Evolutionary conservation across 2,797 vertebrate species (phyloP).

Genomic region (Orientallactaga sibirica): DNA sequence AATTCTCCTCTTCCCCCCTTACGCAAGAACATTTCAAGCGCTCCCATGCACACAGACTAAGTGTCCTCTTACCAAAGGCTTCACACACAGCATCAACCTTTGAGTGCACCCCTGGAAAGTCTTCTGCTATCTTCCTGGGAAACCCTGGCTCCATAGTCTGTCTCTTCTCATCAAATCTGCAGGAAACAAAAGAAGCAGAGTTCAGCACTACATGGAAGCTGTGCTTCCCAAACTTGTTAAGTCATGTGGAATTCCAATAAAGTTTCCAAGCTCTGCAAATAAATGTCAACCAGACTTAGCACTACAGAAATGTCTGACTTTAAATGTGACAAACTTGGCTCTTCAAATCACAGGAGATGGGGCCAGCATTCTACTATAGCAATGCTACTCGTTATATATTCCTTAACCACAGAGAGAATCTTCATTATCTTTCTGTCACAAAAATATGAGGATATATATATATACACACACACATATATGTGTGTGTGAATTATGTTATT

Average conservation of each 20-base stretch:
- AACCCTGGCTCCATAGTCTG: slow-evolving; percentile 81
- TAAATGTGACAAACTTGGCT: not conserved
- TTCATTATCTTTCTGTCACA: not conserved
- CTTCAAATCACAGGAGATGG: not conserved
- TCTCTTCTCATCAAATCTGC: slow-evolving; percentile 83
- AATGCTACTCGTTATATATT: not conserved
- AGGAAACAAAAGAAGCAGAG: not conserved
- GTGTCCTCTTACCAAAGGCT: slow-evolving; percentile 77
- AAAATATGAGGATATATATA: not conserved
- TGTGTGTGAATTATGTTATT: not conserved
- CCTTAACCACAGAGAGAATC: not conserved
- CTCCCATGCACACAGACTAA: not conserved
- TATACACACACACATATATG: not conserved
- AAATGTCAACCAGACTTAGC: not conserved
- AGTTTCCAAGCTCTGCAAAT: not conserved
- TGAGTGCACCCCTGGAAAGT: slow-evolving; percentile 81
- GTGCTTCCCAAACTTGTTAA: not conserved
- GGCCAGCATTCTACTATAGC: not conserved
- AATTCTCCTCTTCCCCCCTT: slow-evolving; percentile 6
- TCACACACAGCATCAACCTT: slow-evolving; percentile 81
- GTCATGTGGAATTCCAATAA: not conserved
- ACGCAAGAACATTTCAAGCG: not conserved
- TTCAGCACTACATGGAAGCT: not conserved
- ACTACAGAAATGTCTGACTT: not conserved
- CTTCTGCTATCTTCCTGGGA: slow-evolving; percentile 76